A percentile compares a stretch with the other conserved stretches of the same genome.
phyloP scores from a whole-genome alignment of 2,113 vertebrate genomes.

The Elephantulus edwardii region DNA sequence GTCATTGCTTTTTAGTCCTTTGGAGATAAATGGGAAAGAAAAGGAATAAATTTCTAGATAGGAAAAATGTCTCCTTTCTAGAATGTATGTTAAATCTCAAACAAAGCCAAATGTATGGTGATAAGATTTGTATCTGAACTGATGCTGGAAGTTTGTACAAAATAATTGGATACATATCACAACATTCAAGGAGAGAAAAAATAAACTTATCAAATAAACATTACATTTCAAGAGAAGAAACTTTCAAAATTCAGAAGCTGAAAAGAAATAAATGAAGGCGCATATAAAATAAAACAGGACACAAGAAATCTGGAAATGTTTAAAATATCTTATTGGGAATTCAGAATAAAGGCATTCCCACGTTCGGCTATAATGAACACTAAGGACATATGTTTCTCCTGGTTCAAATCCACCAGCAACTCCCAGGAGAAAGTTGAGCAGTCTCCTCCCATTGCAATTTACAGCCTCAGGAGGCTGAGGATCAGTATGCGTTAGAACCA shows the following conservation, averaged over 20 bases:
- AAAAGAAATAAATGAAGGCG: neutral
- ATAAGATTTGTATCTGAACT: neutral
- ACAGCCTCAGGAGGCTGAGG: too few species aligned
- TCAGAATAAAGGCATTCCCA: neutral
- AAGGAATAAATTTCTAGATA: neutral
- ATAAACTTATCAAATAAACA: constrained; percentile 6
- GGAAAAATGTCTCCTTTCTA: neutral
- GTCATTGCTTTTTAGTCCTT: too few species aligned
- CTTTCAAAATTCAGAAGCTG: constrained; percentile 20
- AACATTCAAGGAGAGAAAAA: neutral
- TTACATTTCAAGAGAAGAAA: constrained; percentile 35
- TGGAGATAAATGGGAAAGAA: neutral
- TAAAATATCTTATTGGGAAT: constrained; percentile 32
- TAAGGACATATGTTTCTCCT: too few species aligned
- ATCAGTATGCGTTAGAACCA: too few species aligned
- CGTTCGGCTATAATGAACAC: too few species aligned
- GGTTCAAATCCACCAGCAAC: too few species aligned
- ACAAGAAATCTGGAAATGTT: constrained; percentile 25
- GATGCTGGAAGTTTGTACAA: neutral
- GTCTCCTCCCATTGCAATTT: too few species aligned
- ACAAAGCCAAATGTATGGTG: neutral
- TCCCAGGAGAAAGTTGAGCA: too few species aligned
- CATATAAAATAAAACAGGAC: constrained; percentile 24
- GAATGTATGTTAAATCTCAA: constrained; percentile 17
- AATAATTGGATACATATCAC: neutral